These are phyloP conservation scores for Lateolabrax maculatus DNA, from an alignment of 2,797 vertebrate genomes.

Conservation along the genomic window DNA sequence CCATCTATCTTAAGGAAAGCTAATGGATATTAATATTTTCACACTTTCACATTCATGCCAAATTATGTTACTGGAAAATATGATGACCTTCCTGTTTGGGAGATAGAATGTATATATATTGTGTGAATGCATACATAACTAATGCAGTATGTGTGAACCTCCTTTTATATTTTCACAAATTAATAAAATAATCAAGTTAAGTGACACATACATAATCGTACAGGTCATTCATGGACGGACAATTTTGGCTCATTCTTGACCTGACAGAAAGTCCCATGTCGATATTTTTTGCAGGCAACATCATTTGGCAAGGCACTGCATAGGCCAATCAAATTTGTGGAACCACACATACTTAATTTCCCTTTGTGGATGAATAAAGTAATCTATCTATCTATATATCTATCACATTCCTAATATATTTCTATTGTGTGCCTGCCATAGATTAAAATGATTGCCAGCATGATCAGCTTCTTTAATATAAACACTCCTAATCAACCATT, in stretches of 20 bases:
- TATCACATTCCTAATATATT: not conserved
- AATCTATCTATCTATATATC: too few relatives aligned
- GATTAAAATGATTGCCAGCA: not conserved
- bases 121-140: not conserved
- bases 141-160: not conserved
- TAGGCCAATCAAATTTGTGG: not conserved
- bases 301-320: not conserved
- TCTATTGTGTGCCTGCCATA: not conserved
- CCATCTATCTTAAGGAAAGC: too few relatives aligned
- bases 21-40: not conserved
- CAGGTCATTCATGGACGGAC: not conserved
- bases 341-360: not conserved
- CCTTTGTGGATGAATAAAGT: too few relatives aligned
- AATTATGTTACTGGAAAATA: too few relatives aligned
- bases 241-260: not conserved
- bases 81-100: not conserved
- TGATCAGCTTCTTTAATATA: not conserved
- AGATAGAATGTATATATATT: not conserved
- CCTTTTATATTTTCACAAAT: conserved; percentile 2
- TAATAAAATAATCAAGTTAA: too few relatives aligned
- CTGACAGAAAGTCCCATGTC: not conserved
- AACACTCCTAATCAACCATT: not conserved
- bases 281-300: not conserved
- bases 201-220: not conserved
- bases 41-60: too few relatives aligned